Base-by-base conservation (phyloP, 2,113 vertebrate species). In the Eulacestoma nigropectus region DNA sequence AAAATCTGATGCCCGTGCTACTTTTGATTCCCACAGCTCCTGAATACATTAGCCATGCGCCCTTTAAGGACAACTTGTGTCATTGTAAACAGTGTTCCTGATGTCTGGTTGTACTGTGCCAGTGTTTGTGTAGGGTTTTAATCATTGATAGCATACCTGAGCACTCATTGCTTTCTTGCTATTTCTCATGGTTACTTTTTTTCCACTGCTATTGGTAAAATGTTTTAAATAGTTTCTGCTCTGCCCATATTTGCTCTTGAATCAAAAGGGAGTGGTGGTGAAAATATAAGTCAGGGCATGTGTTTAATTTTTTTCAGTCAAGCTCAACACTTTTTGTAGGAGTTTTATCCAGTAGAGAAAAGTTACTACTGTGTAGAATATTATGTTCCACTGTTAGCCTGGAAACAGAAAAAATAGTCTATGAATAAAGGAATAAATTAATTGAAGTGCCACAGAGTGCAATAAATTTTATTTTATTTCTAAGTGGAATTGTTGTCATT, bases 1-100 rank as follows among this genome's bases (percentile, higher is more conserved):
- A 97, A 98, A 97, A 95, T 92, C 68, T 93, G 74, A 97, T 97
- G 88, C 80, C 89, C 76, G 5, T 13, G 33, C 74, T 96, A 25
- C 80, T 95, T 98, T 98, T 96, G 67, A 95, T 89, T 98, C 92
- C 90, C 92, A 77, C 32, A 42, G 65, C 93, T 96, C 85, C 64
- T 85, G 92, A 95, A 94, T 94, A 52, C 73, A 88, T 97, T 92
- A 95, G 84, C 33, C 33, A 50, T 77, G 41, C 96, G 96, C 90
- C 81, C 63, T 97, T 94, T 95, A 90, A 97, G 85, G 93, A 82
- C 79, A 89, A n/a, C 23, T 76, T 87, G 62, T 94, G 93, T 90
- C 84, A 84, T 73, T 84, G 81, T 60, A 95, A 82, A 46, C 59
- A 6, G 12, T 20, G 13, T 57, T 96, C 80, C 84, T 89, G 84